Evolutionary conservation across 2,113 vertebrate species (phyloP), one percentile per base, ranked within the genome.

Genomic region (Trichechus manatus): DNA sequence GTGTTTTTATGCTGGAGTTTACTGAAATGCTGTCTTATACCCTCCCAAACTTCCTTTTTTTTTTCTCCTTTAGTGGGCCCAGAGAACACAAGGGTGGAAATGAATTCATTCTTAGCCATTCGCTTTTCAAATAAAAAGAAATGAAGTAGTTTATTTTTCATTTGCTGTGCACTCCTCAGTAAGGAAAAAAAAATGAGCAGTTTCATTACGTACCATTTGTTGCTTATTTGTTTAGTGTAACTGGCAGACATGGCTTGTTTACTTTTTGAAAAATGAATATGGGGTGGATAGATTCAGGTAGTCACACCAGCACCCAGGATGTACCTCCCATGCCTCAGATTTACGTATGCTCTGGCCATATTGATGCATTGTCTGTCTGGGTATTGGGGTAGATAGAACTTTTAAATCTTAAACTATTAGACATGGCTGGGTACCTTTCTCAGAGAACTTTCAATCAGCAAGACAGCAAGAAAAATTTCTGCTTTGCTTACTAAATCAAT

Each of bases 201-300:
- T 92, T 96, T 97, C 50, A 95, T 95, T 92, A 81, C 1, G 0
- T 91, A 86, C 87, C 72, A 94, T 95, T 98, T 96, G 87, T 89
- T 89, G 75, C 56, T 68, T 97, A 74, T 86, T 96, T 94, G n/a
- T 89, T 88, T 91, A 64, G 25, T 90, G 11, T 85, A 91, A 87
- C 66, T 93, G 66, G 47, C 36, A 95, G 64, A 70, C 27, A 86
- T 66, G 68, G 9, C 39, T 95, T 97, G 85, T 92, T 93, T 96
- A 79, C 78, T 44, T 79, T 95, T 93, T 94, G 53, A 70, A 87
- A 96, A 80, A 94, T 72, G 22, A 87, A 13, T 53, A 80, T 85
- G 83, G 77, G 68, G 9, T 50, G 7, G 25, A 68, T 75, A 87
- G 29, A 89, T 50, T 91, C 66, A 93, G 84, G 39, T 61, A 81